Evolutionary conservation across 2,797 vertebrate genomes (phyloP).

Genomic region (Xenops minutus): DNA sequence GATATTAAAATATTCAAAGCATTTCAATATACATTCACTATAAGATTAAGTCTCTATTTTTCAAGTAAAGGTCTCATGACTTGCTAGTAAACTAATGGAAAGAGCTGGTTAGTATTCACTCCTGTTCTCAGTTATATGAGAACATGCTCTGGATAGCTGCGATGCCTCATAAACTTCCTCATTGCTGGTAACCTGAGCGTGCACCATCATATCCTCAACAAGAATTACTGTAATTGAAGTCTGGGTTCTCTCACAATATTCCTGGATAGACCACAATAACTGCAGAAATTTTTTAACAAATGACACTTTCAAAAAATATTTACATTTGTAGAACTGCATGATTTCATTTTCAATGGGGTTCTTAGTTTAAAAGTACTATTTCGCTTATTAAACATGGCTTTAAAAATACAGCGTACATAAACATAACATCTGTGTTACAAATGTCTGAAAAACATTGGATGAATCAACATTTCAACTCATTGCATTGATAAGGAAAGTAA

Average conservation of each 20-base stretch:
- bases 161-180: background rate
- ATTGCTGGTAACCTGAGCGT: background rate
- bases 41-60: background rate
- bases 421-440: background rate
- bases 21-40: background rate
- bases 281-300: background rate
- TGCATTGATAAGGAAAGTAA: background rate
- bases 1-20: background rate
- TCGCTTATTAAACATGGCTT: conserved; percentile 3
- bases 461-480: background rate
- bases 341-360: background rate
- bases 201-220: background rate
- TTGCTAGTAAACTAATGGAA: background rate
- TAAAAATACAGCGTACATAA: background rate
- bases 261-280: background rate
- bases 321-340: background rate
- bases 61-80: background rate
- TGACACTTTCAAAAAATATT: background rate
- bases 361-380: background rate
- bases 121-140: background rate
- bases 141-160: background rate
- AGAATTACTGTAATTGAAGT: background rate
- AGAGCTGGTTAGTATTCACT: background rate
- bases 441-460: background rate
- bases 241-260: background rate